Evolutionary conservation across 1,140 invertebrate genomes (phyloP), one percentile per base, ranked within the genome.

Genomic region (Hesperophylax magnus): DNA sequence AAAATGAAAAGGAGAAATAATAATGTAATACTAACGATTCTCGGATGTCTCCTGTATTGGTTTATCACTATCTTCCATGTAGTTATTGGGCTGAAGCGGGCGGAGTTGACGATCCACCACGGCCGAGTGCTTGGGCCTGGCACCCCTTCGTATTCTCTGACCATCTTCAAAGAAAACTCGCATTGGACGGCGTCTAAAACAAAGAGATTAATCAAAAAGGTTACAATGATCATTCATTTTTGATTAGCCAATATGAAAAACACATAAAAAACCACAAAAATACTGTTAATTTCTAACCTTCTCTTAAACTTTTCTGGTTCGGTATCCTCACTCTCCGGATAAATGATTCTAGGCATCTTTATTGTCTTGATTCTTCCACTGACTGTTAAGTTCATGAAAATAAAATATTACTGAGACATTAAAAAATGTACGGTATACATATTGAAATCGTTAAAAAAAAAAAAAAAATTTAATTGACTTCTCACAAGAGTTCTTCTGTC

Each of bases 1-100:
- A 22, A 20, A 63, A 24, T 24, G 61, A 7, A 65, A 31, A 65
- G 5, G 17, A 27, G 5, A 47, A 31, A 9, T 9, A 18, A 52
- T 17, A 6, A 63, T 3, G 52, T 69, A 5, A n/a, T 27, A 79
- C 54, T 60, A 63, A 83, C 82, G 80, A 54, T 24, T 79, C 80
- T 81, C 80, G 18, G 39, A 47, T 0, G 82, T 89, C 84, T 89
- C 87, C 81, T 89, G 89, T 82, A 89, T 89, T 5, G 89, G 88
- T 83, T 90, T 90, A 80, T 90, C 89, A 84, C 88, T 90, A n/a
- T 90, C 89, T 84, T 90, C 89, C 85, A 90, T 87, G 77, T 89
- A 90, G 78, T 90, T 90, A 77, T 90, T 90, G 78, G 88, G 85
- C 4, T 87, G 87, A 15, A 86, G 86, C 18, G 88, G 86, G 34